phyloP scores from a whole-genome alignment of 1,140 invertebrate genomes.

The Bombus impatiens region DNA sequence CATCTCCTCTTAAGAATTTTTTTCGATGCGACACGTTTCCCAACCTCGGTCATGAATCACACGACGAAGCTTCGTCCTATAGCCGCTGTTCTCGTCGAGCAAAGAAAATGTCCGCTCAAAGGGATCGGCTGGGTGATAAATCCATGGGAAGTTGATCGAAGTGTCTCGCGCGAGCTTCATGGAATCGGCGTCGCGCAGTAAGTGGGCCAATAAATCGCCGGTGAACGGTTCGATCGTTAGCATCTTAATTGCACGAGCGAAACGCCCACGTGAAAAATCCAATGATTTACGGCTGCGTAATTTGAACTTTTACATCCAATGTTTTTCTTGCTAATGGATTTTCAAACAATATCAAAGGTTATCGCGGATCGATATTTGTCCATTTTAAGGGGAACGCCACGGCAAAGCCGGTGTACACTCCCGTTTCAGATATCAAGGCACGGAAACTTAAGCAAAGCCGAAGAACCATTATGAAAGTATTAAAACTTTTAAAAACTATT shows the following conservation, averaged over 20 bases:
- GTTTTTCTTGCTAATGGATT: background rate
- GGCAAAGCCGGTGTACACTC: background rate
- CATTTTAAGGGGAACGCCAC: background rate
- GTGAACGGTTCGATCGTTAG: background rate
- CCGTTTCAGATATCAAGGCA: background rate
- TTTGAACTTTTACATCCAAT: background rate
- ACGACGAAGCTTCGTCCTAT: background rate
- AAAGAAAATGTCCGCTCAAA: background rate
- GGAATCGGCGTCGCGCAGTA: background rate
- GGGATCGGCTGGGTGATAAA: background rate
- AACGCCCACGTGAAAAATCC: background rate
- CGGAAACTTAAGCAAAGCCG: no score
- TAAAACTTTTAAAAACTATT: no score
- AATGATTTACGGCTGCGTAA: background rate
- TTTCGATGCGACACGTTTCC: background rate
- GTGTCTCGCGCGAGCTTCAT: no score
- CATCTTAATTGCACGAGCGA: background rate
- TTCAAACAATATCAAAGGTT: background rate
- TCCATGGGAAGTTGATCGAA: slow-evolving; percentile 4
- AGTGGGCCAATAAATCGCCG: slow-evolving; percentile 17
- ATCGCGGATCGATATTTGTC: background rate
- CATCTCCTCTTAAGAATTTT: background rate
- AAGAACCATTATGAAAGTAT: no score
- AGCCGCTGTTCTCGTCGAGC: background rate
- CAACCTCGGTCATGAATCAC: background rate